These are phyloP conservation scores for Salvelinus fontinalis DNA, from an alignment of 2,113 vertebrate genomes.

Conservation along the genomic window DNA sequence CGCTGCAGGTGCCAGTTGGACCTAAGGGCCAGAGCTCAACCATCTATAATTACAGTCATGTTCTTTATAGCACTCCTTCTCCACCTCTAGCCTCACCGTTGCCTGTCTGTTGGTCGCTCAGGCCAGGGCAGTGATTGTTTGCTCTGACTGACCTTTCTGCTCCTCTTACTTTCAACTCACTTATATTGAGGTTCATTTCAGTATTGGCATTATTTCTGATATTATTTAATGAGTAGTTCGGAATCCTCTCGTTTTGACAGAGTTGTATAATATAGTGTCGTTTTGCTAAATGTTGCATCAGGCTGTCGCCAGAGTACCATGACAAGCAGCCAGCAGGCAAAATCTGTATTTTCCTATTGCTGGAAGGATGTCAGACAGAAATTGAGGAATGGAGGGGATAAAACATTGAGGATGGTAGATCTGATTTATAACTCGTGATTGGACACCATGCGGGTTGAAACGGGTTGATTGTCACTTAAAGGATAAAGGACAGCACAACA, in stretches of 20 bases:
- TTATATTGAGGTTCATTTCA: background rate
- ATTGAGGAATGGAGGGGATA: slow-evolving; percentile 33
- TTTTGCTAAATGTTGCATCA: slow-evolving; percentile 45
- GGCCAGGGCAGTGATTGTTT: background rate
- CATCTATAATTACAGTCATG: background rate
- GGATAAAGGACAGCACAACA: background rate
- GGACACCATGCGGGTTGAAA: slow-evolving; percentile 13
- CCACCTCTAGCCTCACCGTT: background rate
- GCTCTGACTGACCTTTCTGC: background rate
- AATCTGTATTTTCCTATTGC: slow-evolving; percentile 18
- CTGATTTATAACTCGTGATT: slow-evolving; percentile 18
- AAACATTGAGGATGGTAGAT: slow-evolving; percentile 12
- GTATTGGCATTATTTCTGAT: background rate
- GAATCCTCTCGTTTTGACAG: slow-evolving; percentile 7
- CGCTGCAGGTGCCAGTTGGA: background rate
- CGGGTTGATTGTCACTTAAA: background rate
- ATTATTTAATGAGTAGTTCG: slow-evolving; percentile 30
- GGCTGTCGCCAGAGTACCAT: background rate
- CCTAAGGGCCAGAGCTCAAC: background rate
- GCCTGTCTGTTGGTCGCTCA: no score
- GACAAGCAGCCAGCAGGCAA: background rate
- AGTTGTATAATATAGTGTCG: background rate
- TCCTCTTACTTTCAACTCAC: background rate
- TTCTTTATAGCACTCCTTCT: background rate
- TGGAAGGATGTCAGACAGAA: slow-evolving; percentile 17